Base-by-base conservation (phyloP, 2,888 invertebrate species). In the Archaeoteleia sp. region DNA sequence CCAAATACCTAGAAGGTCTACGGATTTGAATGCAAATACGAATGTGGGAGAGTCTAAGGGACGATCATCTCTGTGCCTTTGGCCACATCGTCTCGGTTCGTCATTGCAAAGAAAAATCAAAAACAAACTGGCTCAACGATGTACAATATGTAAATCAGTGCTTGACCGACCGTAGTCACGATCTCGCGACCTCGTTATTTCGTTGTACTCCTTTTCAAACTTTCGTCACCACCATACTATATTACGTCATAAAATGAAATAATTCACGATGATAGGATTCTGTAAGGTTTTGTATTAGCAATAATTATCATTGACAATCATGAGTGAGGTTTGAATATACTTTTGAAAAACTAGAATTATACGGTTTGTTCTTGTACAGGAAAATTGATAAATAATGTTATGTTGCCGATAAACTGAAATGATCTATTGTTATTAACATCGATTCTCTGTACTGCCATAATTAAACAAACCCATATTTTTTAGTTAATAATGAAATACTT, bases 141-240 rank as follows among this genome's bases (percentile, higher is more conserved):
- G 82, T 83, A 83, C 84, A 83, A 84, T 85, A 85, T 85, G 85
- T 85, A 85, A 85, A 85, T 85, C 82, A 85, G 83, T 74, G 82
- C 81, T 80, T 82, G 80, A n/a, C n/a, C n/a, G n/a, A n/a, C 79
- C 74, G 76, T 81, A 80, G 85, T 85, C 85, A 84, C 85, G 84
- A 84, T 84, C 84, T 85, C 85, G 84, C 85, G 83, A 85, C 84
- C 85, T 83, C 75, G 76, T 72, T 71, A n/a, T 73, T 69, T 71
- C 76, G 69, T 70, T 72, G 67, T 68, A 65, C 70, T 72, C 71
- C 73, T 77, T 76, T 72, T 74, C 74, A 77, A 77, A 75, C 77
- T 76, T 73, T 74, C 72, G 69, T 70, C 63, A 67, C 72, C 72
- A 75, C 73, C 73, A 73, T 76, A 71, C 67, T 71, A 70, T 60